These are phyloP conservation scores for Drosophila melanosoma DNA, from an alignment of 2,888 invertebrate species.

Conservation along the genomic window DNA sequence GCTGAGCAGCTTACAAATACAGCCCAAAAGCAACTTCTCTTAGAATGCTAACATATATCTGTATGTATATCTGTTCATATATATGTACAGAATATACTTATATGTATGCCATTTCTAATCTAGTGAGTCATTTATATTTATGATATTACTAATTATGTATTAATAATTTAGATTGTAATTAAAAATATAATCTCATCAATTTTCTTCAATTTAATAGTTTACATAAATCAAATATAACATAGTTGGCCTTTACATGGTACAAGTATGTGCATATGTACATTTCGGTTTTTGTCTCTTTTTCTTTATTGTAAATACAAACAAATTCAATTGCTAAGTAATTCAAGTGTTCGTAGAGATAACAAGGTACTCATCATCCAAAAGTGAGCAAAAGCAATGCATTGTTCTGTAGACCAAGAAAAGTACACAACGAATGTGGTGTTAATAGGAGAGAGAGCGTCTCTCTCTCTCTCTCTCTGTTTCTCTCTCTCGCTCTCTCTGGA, in stretches of 20 bases:
- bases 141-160: neutral
- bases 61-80: neutral
- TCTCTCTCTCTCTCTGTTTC: neutral
- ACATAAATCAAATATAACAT: neutral
- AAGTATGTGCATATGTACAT: neutral
- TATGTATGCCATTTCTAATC: neutral
- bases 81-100: neutral
- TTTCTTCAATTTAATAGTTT: neutral
- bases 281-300: conserved; percentile 6
- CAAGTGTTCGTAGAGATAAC: conserved; percentile 74
- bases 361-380: conserved; percentile 66
- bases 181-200: neutral
- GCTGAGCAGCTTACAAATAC: conserved; percentile 1
- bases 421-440: conserved; percentile 31
- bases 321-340: conserved; percentile 69
- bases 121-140: neutral
- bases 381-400: conserved; percentile 39
- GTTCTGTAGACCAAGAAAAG: conserved; percentile 40
- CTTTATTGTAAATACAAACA: conserved; percentile 47
- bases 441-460: conserved; percentile 15
- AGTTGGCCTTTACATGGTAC: neutral
- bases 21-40: neutral
- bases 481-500: neutral
- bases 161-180: neutral
- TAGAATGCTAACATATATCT: neutral